These are phyloP conservation scores for Psilopsiagon aurifrons DNA, from an alignment of 2,113 vertebrate species.

Conservation along the genomic window DNA sequence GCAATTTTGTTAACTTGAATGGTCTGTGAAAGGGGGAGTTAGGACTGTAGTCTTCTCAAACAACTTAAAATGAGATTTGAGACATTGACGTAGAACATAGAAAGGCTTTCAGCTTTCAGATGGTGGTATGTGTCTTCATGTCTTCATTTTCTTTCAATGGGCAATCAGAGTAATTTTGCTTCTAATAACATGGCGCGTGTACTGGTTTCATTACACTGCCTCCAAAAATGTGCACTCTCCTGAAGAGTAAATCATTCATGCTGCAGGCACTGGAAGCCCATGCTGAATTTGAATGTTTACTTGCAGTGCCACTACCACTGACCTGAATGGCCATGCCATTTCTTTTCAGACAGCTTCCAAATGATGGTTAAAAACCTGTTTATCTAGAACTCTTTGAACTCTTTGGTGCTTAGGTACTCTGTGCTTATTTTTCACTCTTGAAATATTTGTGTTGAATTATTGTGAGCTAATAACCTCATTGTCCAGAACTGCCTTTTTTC, in stretches of 20 bases:
- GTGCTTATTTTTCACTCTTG: not conserved
- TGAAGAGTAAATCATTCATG: rapidly evolving
- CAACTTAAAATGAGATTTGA: not conserved
- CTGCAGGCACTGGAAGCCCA: not conserved
- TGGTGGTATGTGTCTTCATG: not conserved
- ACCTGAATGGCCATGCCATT: not conserved
- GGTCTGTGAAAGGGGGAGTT: not conserved
- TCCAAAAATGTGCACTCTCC: not conserved
- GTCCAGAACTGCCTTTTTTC: not conserved
- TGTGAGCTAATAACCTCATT: not conserved
- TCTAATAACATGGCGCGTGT: not conserved
- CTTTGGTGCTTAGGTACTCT: not conserved
- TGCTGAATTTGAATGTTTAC: not conserved
- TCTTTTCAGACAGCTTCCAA: not conserved
- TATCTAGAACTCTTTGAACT: not conserved
- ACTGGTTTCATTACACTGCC: not conserved
- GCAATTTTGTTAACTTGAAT: not conserved
- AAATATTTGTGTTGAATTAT: not conserved
- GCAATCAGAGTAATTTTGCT: not conserved
- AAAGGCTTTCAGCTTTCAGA: not conserved
- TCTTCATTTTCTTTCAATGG: not conserved
- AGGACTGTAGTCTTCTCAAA: not conserved
- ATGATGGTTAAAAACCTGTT: not conserved
- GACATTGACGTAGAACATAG: not conserved
- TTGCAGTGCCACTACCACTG: not conserved